Percentiles rank a stretch among this genome's conserved stretches.
Evolutionary conservation across 1,140 invertebrate species (phyloP).

Genomic region (Dendroctonus ponderosae): DNA sequence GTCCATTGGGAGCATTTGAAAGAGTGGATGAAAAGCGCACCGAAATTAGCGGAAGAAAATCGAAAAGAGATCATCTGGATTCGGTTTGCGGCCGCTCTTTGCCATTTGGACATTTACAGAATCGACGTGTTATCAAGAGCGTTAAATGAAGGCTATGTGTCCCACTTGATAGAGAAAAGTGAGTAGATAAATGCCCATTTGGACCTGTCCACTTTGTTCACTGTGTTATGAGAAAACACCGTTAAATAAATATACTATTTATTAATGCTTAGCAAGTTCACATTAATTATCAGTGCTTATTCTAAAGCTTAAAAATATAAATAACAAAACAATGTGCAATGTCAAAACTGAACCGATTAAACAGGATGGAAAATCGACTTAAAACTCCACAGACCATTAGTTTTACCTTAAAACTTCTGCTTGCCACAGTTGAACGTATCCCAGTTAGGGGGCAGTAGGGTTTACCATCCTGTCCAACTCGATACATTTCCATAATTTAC

Average conservation of each 20-base stretch:
- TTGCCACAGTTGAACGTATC: too few species aligned
- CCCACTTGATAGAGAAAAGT: slow-evolving; percentile 48
- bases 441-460: too few species aligned
- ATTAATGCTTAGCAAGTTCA: not conserved
- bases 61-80: slow-evolving; percentile 51
- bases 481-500: too few species aligned
- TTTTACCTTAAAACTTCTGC: too few species aligned
- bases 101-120: slow-evolving; percentile 57
- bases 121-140: slow-evolving; percentile 54
- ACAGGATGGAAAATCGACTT: too few species aligned
- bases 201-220: not conserved
- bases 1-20: slow-evolving; percentile 55
- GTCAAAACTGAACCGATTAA: too few species aligned
- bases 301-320: not conserved
- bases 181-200: not conserved
- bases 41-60: slow-evolving; percentile 44
- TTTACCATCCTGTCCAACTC: too few species aligned
- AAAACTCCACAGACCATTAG: too few species aligned
- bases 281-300: not conserved
- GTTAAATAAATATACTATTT: slow-evolving; percentile 18
- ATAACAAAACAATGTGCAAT: not conserved
- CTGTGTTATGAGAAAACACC: too few species aligned
- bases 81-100: slow-evolving; percentile 55
- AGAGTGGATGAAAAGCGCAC: slow-evolving; percentile 50
- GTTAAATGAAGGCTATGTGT: slow-evolving; percentile 54